These are phyloP conservation scores for Motacilla tschutschensis DNA, from an alignment of 2,113 vertebrate genomes.

Conservation along the genomic window DNA sequence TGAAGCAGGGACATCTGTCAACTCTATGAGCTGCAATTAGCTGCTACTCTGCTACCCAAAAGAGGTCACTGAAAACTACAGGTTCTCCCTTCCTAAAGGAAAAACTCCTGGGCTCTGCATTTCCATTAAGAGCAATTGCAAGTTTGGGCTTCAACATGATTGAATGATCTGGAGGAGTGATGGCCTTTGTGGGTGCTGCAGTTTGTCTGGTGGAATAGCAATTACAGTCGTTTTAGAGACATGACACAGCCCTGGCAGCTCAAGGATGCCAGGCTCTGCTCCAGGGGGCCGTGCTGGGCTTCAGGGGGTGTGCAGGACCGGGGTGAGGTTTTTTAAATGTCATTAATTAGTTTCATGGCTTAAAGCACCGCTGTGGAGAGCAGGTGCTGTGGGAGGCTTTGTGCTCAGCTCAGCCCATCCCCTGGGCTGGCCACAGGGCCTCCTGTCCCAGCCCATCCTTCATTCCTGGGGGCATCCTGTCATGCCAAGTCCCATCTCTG, in stretches of 20 bases:
- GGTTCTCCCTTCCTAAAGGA: background rate
- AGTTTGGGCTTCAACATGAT: background rate
- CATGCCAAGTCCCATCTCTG: background rate
- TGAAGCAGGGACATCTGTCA: conserved; percentile 13
- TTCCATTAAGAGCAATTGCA: conserved; percentile 10
- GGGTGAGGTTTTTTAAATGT: background rate
- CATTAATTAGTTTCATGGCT: background rate
- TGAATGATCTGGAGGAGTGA: background rate
- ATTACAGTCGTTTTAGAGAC: background rate
- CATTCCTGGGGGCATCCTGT: background rate
- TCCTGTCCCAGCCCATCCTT: background rate
- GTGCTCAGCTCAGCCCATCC: background rate
- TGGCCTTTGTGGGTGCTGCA: background rate
- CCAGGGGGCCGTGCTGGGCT: rapidly evolving
- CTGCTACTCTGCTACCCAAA: conserved; percentile 5
- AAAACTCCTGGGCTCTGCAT: background rate
- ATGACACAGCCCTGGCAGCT: background rate
- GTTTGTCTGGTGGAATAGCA: conserved; percentile 1
- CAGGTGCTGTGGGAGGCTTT: background rate
- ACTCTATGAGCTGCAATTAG: conserved; percentile 6
- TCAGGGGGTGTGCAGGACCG: rapidly evolving
- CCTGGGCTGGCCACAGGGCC: background rate
- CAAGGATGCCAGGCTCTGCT: background rate
- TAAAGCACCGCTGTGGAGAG: background rate
- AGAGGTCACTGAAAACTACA: background rate